phyloP scores from a whole-genome alignment of 2,888 invertebrate species.

The Brenthis daphne region DNA sequence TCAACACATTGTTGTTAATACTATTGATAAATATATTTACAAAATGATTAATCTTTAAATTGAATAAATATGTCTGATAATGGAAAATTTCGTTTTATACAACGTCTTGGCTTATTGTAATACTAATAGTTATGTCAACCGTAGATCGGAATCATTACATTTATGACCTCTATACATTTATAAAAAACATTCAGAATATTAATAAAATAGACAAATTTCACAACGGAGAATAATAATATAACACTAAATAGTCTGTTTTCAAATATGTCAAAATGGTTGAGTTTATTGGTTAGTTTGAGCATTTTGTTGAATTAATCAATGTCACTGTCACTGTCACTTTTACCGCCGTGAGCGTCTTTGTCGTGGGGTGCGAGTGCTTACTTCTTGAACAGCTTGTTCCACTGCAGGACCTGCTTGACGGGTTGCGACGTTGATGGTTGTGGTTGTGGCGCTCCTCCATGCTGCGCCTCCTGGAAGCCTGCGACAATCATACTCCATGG shows the following conservation, averaged over 20 bases:
- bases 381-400: constrained; percentile 70
- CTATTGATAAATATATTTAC: no score
- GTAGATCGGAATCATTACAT: no score
- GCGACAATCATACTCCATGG: constrained; percentile 5
- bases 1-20: no score
- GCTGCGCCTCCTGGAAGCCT: constrained; percentile 49
- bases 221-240: no score
- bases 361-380: constrained; percentile 42
- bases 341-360: constrained; percentile 17
- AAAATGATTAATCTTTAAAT: no score
- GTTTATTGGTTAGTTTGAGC: background rate
- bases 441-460: constrained; percentile 39
- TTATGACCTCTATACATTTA: no score
- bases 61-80: no score
- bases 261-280: background rate
- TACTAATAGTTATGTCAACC: no score
- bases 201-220: no score
- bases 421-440: constrained; percentile 53
- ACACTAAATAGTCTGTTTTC: background rate
- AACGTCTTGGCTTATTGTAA: no score
- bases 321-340: constrained; percentile 12
- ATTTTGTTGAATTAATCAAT: constrained; percentile 5
- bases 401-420: constrained; percentile 54
- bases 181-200: no score
- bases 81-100: no score